These are phyloP conservation scores for Pollimyrus isidori DNA, from an alignment of 2,113 vertebrate genomes.

Conservation along the genomic window DNA sequence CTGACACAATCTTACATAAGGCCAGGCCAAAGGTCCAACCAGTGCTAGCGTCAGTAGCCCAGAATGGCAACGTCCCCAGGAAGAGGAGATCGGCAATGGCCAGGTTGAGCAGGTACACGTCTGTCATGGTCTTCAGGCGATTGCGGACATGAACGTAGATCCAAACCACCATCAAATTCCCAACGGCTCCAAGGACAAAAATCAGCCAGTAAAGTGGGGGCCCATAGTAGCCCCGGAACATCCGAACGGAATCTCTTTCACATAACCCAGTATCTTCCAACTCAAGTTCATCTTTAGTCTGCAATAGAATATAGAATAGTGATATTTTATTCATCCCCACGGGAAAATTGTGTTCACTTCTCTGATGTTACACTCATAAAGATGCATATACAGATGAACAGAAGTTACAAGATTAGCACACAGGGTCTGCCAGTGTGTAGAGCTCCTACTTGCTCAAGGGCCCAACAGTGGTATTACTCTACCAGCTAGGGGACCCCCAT, in stretches of 20 bases:
- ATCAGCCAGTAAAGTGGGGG: conserved; percentile 71
- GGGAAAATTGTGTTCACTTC: background rate
- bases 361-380: background rate
- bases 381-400: background rate
- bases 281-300: conserved; percentile 18
- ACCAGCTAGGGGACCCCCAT: background rate
- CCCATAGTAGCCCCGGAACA: conserved; percentile 61
- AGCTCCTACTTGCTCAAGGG: background rate
- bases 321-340: background rate
- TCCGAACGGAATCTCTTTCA: conserved; percentile 47
- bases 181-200: conserved; percentile 66
- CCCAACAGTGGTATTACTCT: background rate
- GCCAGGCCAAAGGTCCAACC: conserved; percentile 66
- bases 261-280: conserved; percentile 45
- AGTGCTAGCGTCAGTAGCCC: conserved; percentile 59
- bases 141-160: conserved; percentile 67
- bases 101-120: conserved; percentile 75
- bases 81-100: conserved; percentile 80
- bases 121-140: conserved; percentile 75
- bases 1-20: conserved; percentile 69
- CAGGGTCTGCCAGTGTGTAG: background rate
- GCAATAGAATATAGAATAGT: conserved; percentile 5
- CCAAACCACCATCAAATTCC: conserved; percentile 71
- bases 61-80: conserved; percentile 78
- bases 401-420: background rate